Evolutionary conservation across 1,140 invertebrate species (phyloP).

Genomic region (Tetragonula clypearis): DNA sequence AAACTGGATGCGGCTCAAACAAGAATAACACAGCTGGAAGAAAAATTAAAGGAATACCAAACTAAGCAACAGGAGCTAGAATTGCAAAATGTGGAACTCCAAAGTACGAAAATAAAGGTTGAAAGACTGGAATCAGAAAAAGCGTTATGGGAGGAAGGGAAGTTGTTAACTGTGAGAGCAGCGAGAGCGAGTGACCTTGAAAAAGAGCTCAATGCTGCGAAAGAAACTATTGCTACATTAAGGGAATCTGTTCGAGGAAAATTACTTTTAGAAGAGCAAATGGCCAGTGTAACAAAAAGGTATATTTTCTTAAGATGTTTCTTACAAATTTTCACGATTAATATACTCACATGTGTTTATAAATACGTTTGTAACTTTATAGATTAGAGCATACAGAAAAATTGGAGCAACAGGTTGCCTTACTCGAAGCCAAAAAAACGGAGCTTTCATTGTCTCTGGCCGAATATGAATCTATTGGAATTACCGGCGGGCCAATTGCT

Average conservation of each 20-base stretch:
- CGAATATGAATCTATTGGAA: conserved; percentile 77
- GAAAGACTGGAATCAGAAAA: conserved; percentile 74
- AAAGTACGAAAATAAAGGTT: conserved; percentile 72
- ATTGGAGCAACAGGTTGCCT: conserved; percentile 73
- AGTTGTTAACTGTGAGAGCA: conserved; percentile 68
- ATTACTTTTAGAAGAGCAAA: conserved; percentile 78
- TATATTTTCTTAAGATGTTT: background rate
- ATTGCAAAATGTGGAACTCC: conserved; percentile 73
- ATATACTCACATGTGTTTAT: background rate
- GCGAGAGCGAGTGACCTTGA: conserved; percentile 74
- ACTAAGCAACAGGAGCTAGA: conserved; percentile 71
- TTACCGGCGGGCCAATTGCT: conserved; percentile 67
- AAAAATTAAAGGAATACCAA: conserved; percentile 68
- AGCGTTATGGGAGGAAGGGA: conserved; percentile 74
- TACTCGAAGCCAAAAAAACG: conserved; percentile 65
- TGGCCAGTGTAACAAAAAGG: conserved; percentile 73
- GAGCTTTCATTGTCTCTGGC: conserved; percentile 72
- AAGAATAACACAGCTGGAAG: conserved; percentile 71
- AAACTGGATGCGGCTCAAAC: conserved; percentile 67
- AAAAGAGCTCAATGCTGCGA: conserved; percentile 72
- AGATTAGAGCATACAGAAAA: conserved; percentile 75
- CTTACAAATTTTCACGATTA: background rate
- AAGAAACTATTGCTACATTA: conserved; percentile 68
- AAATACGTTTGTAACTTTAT: background rate
- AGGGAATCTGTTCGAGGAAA: conserved; percentile 78